These are phyloP conservation scores for Drosophila engyochracea DNA, from an alignment of 2,888 invertebrate genomes.

Conservation along the genomic window DNA sequence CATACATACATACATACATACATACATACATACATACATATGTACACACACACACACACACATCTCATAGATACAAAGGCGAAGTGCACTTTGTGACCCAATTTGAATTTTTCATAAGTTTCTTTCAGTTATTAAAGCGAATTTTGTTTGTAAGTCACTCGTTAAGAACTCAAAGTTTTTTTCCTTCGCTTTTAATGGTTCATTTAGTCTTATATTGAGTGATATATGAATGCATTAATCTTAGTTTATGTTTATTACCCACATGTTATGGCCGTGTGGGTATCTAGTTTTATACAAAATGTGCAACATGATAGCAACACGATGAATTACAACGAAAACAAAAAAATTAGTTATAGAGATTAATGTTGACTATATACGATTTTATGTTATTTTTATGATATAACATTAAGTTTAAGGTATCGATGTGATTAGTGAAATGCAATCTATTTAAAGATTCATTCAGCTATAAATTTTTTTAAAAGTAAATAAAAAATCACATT, in stretches of 20 bases:
- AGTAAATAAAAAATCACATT: constrained; percentile 5
- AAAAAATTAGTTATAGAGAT: constrained; percentile 26
- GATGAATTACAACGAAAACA: constrained; percentile 19
- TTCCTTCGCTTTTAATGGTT: constrained; percentile 42
- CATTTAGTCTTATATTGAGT: constrained; percentile 68
- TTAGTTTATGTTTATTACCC: constrained; percentile 75
- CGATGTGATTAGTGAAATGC: constrained; percentile 16
- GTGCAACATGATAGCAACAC: constrained; percentile 53
- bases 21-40: constrained; percentile 12
- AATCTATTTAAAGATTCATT: not conserved
- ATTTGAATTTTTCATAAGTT: constrained; percentile 58
- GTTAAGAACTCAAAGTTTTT: constrained; percentile 29
- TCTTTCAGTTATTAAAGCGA: constrained; percentile 63
- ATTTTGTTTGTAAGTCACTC: constrained; percentile 51
- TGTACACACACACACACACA: constrained; percentile 7
- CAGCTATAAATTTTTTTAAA: not conserved
- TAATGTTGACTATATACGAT: constrained; percentile 47
- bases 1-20: constrained; percentile 12
- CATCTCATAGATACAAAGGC: constrained; percentile 6
- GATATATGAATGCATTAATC: constrained; percentile 80
- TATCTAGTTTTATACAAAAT: constrained; percentile 62
- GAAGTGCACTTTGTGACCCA: constrained; percentile 75
- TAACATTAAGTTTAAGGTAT: constrained; percentile 10
- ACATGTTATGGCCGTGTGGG: constrained; percentile 33
- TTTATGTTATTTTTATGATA: constrained; percentile 55